Evolutionary conservation across 2,888 invertebrate species (phyloP).

Genomic region (Lithophane leautieri): DNA sequence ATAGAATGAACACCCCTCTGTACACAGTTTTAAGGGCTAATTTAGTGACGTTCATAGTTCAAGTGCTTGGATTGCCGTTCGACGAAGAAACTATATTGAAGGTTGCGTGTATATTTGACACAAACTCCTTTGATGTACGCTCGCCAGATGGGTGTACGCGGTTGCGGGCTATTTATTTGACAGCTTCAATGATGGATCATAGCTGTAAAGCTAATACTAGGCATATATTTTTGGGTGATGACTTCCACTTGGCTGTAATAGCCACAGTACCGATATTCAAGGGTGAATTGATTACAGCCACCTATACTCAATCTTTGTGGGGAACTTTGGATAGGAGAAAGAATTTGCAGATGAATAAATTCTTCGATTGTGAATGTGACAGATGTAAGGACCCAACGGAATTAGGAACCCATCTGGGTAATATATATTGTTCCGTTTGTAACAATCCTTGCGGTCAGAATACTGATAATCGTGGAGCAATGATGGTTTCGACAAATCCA

Average conservation of each 20-base stretch:
- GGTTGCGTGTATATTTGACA: slow-evolving; percentile 93
- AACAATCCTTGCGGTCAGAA: slow-evolving; percentile 82
- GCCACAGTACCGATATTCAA: slow-evolving; percentile 92
- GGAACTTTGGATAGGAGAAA: slow-evolving; percentile 92
- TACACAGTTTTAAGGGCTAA: slow-evolving; percentile 91
- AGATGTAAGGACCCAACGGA: slow-evolving; percentile 93
- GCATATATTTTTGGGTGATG: slow-evolving; percentile 91
- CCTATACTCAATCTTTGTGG: slow-evolving; percentile 93
- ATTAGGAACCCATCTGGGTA: slow-evolving; percentile 91
- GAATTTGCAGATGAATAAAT: slow-evolving; percentile 91
- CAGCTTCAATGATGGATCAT: slow-evolving; percentile 93
- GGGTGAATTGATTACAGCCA: slow-evolving; percentile 92
- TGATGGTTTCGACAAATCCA: slow-evolving; percentile 91
- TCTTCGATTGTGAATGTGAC: slow-evolving; percentile 92
- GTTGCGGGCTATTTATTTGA: slow-evolving; percentile 92
- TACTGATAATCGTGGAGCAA: slow-evolving; percentile 77
- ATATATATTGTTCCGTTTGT: slow-evolving; percentile 92
- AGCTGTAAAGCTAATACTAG: slow-evolving; percentile 93
- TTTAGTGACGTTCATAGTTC: slow-evolving; percentile 91
- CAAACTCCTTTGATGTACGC: slow-evolving; percentile 93
- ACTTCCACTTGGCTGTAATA: slow-evolving; percentile 91
- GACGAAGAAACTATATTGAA: slow-evolving; percentile 91
- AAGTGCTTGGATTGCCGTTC: slow-evolving; percentile 89
- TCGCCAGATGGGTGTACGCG: slow-evolving; percentile 87
- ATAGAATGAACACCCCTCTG: slow-evolving; percentile 90